phyloP scores from a whole-genome alignment of 2,888 invertebrate species.

The Globia sparganii region DNA sequence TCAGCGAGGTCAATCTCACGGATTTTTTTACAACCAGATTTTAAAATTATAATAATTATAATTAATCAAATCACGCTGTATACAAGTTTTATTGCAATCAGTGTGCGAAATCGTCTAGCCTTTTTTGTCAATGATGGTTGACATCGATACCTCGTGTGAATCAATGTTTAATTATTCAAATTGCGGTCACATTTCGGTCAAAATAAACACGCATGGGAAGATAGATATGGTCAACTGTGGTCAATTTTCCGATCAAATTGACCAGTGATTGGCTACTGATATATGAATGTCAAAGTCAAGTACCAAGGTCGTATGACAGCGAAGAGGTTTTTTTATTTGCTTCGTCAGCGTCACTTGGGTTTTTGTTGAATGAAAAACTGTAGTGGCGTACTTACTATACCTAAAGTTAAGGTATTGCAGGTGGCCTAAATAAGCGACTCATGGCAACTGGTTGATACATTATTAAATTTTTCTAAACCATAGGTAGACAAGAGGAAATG shows the following conservation, averaged over 20 bases:
- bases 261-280: slow-evolving; percentile 64
- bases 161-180: slow-evolving; percentile 51
- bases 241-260: slow-evolving; percentile 68
- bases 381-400: slow-evolving; percentile 3
- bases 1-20: slow-evolving; percentile 44
- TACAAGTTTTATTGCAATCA: slow-evolving; percentile 21
- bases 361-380: slow-evolving; percentile 44
- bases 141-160: slow-evolving; percentile 64
- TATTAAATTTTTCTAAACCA: no score
- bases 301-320: slow-evolving; percentile 64
- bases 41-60: not conserved
- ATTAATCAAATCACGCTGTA: slow-evolving; percentile 14
- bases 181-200: slow-evolving; percentile 58
- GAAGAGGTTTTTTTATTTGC: slow-evolving; percentile 42
- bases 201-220: slow-evolving; percentile 57
- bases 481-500: no score
- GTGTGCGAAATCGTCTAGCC: slow-evolving; percentile 42
- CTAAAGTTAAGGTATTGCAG: not conserved
- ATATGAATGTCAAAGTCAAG: slow-evolving; percentile 66
- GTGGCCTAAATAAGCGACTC: not conserved
- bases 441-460: not conserved
- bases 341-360: slow-evolving; percentile 17
- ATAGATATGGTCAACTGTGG: slow-evolving; percentile 70
- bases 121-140: slow-evolving; percentile 47
- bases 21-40: slow-evolving; percentile 40